phyloP scores from a whole-genome alignment of 2,888 invertebrate species.

The Norana najaformis region DNA sequence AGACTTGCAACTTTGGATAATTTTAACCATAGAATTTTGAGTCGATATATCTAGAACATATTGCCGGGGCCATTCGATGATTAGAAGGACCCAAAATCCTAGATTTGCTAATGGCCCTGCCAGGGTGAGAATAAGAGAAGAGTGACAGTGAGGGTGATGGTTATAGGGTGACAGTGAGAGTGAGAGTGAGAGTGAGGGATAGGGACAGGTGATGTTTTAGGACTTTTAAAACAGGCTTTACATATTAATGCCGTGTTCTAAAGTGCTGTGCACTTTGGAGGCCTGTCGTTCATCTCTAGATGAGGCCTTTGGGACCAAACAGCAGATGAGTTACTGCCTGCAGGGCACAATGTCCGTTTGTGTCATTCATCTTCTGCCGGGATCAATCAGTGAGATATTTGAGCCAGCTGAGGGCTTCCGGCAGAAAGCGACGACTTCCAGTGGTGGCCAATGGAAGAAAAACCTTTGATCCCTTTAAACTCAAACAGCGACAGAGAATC shows the following conservation, averaged over 20 bases:
- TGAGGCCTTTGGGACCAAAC: neutral
- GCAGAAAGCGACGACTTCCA: neutral
- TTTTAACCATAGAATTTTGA: neutral
- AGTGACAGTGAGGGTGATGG: neutral
- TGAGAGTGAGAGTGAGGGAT: neutral
- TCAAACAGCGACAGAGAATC: neutral
- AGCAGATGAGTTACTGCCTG: slow-evolving; percentile 5
- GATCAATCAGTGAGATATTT: neutral
- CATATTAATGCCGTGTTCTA: neutral
- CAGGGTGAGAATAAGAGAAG: neutral
- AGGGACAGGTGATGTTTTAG: neutral
- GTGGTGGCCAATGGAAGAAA: no score
- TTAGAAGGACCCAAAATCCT: neutral
- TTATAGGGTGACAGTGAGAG: neutral
- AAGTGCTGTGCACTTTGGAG: neutral
- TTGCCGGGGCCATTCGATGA: no score
- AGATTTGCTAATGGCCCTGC: neutral
- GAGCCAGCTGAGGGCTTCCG: neutral
- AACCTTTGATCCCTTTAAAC: neutral
- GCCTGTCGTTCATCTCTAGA: neutral
- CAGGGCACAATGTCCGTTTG: neutral
- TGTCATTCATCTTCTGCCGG: neutral
- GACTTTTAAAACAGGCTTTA: neutral
- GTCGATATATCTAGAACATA: neutral
- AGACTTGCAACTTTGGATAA: no score